These are phyloP conservation scores for Chaunax sp. DNA, from an alignment of 2,797 vertebrate genomes.

Conservation along the genomic window DNA sequence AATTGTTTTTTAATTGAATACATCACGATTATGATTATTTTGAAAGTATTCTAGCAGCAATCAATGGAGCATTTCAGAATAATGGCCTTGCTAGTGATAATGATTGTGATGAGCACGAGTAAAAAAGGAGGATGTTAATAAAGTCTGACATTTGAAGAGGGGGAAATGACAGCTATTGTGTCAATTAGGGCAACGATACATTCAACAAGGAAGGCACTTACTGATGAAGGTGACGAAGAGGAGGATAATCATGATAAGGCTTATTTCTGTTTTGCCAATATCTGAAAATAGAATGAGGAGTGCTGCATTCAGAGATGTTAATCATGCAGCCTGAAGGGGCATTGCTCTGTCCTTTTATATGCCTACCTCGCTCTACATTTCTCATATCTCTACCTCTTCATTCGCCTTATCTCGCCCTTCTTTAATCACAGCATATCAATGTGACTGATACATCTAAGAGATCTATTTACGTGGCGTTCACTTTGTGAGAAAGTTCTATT, in stretches of 20 bases:
- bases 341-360: conserved; percentile 62
- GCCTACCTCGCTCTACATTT: conserved; percentile 53
- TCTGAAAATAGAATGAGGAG: conserved; percentile 58
- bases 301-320: conserved; percentile 62
- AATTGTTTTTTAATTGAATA: conserved; percentile 25
- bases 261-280: conserved; percentile 57
- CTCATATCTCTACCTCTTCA: conserved; percentile 59
- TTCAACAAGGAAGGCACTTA: conserved; percentile 29
- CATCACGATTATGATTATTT: conserved; percentile 16
- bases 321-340: conserved; percentile 58
- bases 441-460: conserved; percentile 62
- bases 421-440: conserved; percentile 72
- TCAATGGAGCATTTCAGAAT: conserved; percentile 23
- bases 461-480: conserved; percentile 56
- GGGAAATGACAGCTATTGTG: conserved; percentile 9
- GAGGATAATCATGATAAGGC: conserved; percentile 30
- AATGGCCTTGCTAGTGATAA: conserved; percentile 8
- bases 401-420: conserved; percentile 60
- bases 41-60: conserved; percentile 14
- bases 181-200: conserved; percentile 12
- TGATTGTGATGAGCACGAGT: conserved; percentile 18
- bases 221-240: conserved; percentile 40
- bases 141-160: conserved; percentile 42
- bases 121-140: conserved; percentile 32
- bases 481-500: conserved; percentile 66